A percentile compares a stretch with the other conserved stretches of the same genome.
phyloP scores from a whole-genome alignment of 1,140 invertebrate genomes.

The Chelonus insularis region DNA sequence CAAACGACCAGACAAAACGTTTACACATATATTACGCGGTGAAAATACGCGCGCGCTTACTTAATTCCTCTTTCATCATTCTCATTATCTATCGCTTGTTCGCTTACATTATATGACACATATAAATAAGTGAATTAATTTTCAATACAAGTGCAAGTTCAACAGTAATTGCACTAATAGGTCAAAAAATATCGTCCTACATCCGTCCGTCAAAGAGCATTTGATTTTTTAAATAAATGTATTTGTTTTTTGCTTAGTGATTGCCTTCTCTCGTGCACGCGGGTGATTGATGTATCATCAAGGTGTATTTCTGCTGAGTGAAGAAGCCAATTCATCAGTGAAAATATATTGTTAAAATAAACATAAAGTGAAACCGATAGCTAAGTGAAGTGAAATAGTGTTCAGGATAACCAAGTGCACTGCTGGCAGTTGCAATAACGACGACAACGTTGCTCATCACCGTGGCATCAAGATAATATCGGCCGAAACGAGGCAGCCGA shows the following conservation, averaged over 20 bases:
- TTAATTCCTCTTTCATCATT: slow-evolving; percentile 20
- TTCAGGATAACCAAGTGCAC: slow-evolving; percentile 2
- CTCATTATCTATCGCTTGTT: slow-evolving; percentile 6
- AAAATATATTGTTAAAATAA: background rate
- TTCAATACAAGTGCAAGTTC: background rate
- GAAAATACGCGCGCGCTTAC: slow-evolving; percentile 23
- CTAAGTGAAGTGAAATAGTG: background rate
- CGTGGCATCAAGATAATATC: slow-evolving; percentile 49
- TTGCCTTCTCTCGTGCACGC: slow-evolving; percentile 1
- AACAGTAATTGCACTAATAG: slow-evolving; percentile 7
- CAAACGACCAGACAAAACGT: no score
- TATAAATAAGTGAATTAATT: background rate
- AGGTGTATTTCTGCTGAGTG: background rate
- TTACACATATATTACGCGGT: background rate
- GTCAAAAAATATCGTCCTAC: no score
- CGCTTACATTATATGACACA: background rate
- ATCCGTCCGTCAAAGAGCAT: no score
- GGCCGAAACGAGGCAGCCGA: slow-evolving; percentile 42
- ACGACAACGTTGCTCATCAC: slow-evolving; percentile 24
- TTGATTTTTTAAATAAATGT: no score
- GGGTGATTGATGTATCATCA: slow-evolving; percentile 10
- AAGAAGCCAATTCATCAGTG: background rate
- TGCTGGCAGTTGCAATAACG: slow-evolving; percentile 17
- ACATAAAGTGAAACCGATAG: background rate
- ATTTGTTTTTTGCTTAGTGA: slow-evolving; percentile 1